These are phyloP conservation scores for Todiramphus saurophagus DNA, from an alignment of 2,113 vertebrate genomes.

Conservation along the genomic window DNA sequence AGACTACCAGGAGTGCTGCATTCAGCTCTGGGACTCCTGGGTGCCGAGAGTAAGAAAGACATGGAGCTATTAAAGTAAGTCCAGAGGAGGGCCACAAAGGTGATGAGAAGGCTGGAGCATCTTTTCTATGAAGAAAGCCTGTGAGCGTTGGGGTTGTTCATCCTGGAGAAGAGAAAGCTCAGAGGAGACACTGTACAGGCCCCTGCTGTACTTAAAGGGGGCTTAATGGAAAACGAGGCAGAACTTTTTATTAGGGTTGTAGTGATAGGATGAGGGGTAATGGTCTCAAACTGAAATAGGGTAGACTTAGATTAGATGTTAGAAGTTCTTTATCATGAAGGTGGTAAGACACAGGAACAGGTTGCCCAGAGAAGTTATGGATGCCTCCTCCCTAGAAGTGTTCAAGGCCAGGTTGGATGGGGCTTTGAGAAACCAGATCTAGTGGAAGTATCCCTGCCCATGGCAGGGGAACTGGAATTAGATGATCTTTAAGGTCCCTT, in stretches of 20 bases:
- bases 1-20: not conserved
- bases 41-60: not conserved
- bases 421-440: not conserved
- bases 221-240: not conserved
- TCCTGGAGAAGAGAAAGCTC: not conserved
- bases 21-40: not conserved
- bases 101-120: not conserved
- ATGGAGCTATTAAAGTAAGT: accelerated
- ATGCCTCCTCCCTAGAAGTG: not conserved
- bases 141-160: not conserved
- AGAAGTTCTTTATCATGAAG: not conserved
- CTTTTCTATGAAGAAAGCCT: too few relatives aligned
- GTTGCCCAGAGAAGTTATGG: too few relatives aligned
- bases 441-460: not conserved
- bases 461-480: accelerated
- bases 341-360: not conserved
- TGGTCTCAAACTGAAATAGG: not conserved
- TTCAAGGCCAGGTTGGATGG: not conserved
- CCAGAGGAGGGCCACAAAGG: not conserved
- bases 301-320: not conserved
- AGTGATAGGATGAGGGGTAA: too few relatives aligned
- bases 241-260: too few relatives aligned
- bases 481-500: not conserved
- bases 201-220: not conserved
- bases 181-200: not conserved